Percentiles rank a stretch among this genome's conserved stretches.
phyloP scores from a whole-genome alignment of 2,797 vertebrate species.

The Peromyscus aztecus region DNA sequence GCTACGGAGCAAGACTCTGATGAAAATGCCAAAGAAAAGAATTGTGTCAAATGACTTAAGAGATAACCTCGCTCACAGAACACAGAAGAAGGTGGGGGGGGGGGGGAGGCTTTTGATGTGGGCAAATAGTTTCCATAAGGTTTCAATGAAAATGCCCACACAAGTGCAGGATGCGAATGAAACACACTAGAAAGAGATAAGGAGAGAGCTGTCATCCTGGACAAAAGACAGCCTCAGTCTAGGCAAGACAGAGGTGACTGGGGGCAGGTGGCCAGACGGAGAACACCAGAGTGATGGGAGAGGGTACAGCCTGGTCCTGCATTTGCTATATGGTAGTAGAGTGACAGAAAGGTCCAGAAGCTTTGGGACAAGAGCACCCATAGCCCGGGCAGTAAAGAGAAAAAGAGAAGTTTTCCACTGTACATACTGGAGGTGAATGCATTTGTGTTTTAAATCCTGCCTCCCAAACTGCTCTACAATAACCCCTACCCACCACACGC shows the following conservation, averaged over 20 bases:
- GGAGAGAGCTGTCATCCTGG: background rate
- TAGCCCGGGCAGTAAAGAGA: fast-evolving
- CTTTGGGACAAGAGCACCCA: background rate
- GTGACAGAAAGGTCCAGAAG: background rate
- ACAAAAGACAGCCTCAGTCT: background rate
- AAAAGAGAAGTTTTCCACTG: background rate
- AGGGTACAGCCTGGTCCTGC: background rate
- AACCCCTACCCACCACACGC: background rate
- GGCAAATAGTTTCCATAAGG: background rate
- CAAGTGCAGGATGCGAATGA: background rate
- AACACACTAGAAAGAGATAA: background rate
- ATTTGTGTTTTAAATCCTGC: background rate
- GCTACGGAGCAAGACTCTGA: background rate
- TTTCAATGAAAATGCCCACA: background rate
- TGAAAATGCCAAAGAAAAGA: background rate
- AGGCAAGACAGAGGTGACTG: background rate
- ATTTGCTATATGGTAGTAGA: background rate
- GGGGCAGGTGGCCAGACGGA: background rate
- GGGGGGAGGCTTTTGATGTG: background rate
- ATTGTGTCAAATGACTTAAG: background rate
- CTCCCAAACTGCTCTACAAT: background rate
- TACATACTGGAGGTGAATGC: background rate
- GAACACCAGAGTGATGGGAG: background rate
- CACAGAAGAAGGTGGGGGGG: background rate
- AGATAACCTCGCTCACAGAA: background rate